Conservation (phyloP, 23 tunicate genomes). For the Styela plicata region DNA sequence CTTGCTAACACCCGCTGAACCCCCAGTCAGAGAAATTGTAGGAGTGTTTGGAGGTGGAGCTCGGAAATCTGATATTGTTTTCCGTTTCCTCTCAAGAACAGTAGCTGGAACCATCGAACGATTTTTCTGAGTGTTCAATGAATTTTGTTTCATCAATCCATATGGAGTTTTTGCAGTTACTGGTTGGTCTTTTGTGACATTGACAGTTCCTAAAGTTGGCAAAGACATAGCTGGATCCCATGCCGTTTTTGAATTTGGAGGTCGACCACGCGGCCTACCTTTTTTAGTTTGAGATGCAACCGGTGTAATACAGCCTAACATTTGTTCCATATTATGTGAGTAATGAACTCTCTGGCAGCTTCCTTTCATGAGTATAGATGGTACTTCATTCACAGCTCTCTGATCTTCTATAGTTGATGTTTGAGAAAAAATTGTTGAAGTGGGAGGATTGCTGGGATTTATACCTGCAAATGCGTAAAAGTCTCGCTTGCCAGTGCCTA, state of each 20-base stretch:
- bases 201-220: neutral
- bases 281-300: neutral
- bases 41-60: constrained; percentile 50
- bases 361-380: constrained; percentile 20
- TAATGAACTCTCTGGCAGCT: constrained; percentile 1
- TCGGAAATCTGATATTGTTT: constrained; percentile 17
- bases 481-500: neutral
- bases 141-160: constrained; percentile 28
- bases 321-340: no score
- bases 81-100: neutral
- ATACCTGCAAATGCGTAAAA: neutral
- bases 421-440: neutral
- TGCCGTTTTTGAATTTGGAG: neutral
- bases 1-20: neutral
- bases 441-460: neutral
- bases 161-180: constrained; percentile 48
- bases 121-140: neutral
- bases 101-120: neutral
- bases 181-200: neutral
- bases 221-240: neutral
- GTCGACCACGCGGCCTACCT: neutral
- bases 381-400: neutral
- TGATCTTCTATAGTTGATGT: neutral
- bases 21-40: constrained; percentile 30
- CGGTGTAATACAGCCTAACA: neutral